A percentile compares a stretch with the other conserved stretches of the same genome.
These are phyloP conservation scores for Papilio helenus DNA, from an alignment of 1,140 invertebrate species.

Conservation along the genomic window DNA sequence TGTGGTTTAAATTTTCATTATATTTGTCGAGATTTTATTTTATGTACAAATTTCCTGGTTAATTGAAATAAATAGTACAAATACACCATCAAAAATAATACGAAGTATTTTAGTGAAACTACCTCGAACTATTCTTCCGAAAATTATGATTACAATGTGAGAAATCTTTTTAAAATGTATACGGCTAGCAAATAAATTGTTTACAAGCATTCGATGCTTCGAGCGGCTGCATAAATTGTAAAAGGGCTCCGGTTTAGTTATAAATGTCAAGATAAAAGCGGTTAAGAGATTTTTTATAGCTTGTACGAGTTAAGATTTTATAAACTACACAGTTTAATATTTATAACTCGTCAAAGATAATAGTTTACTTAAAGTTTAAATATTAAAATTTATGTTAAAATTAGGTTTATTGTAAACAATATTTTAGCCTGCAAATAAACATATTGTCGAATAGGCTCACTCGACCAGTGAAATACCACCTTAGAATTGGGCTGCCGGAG, in stretches of 20 bases:
- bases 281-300: conserved; percentile 31
- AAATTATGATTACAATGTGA: not conserved
- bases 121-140: not conserved
- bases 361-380: not conserved
- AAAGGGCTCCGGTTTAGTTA: conserved; percentile 31
- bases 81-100: not conserved
- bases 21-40: not conserved
- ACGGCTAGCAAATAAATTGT: conserved; percentile 14
- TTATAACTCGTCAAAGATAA: not conserved
- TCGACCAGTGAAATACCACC: too few species aligned
- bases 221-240: conserved; percentile 22
- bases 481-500: not conserved
- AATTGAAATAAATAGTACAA: not conserved
- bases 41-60: not conserved
- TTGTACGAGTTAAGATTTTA: conserved; percentile 28
- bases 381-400: not conserved
- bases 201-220: not conserved
- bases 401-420: not conserved
- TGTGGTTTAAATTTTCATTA: not conserved
- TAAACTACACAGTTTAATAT: conserved; percentile 19
- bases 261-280: conserved; percentile 30
- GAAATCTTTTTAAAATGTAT: not conserved
- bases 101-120: too few species aligned
- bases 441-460: too few species aligned
- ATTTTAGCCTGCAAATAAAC: too few species aligned